phyloP scores from a whole-genome alignment of 2,797 vertebrate species.

The Coreius guichenoti region DNA sequence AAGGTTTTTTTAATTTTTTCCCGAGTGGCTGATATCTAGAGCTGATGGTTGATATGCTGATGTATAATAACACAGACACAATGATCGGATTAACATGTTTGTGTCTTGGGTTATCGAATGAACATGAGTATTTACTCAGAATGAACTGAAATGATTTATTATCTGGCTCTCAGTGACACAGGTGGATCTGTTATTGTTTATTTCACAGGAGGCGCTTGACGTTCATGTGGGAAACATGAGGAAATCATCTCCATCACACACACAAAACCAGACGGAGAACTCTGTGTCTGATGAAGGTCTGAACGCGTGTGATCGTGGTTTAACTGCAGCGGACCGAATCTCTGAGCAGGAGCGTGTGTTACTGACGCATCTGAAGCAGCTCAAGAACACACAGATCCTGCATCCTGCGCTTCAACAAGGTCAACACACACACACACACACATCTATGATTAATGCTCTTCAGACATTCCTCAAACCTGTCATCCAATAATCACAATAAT shows the following conservation, averaged over 20 bases:
- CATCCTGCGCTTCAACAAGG: conserved; percentile 92
- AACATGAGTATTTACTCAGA: not conserved
- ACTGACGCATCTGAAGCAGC: conserved; percentile 82
- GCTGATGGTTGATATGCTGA: too few species aligned
- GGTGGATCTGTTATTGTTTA: conserved; percentile 17
- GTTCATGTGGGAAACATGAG: conserved; percentile 66
- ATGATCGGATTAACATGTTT: not conserved
- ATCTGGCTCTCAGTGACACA: not conserved
- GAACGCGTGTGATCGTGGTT: conserved; percentile 46
- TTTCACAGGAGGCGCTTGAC: conserved; percentile 76
- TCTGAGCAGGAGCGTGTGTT: conserved; percentile 77
- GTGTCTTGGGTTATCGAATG: too few species aligned
- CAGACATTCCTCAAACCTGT: too few species aligned
- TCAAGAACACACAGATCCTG: conserved; percentile 90
- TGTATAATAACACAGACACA: too few species aligned
- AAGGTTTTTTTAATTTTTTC: too few species aligned
- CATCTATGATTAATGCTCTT: too few species aligned
- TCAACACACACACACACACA: conserved; percentile 63
- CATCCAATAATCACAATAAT: too few species aligned
- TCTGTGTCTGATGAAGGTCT: not conserved
- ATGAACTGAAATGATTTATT: not conserved
- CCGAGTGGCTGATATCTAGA: too few species aligned
- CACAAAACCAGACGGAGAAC: not conserved
- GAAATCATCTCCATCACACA: conserved; percentile 41
- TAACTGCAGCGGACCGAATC: conserved; percentile 67